A percentile compares a stretch with the other conserved stretches of the same genome.
Evolutionary conservation across 2,797 vertebrate species (phyloP).

Genomic region (Masticophis lateralis): DNA sequence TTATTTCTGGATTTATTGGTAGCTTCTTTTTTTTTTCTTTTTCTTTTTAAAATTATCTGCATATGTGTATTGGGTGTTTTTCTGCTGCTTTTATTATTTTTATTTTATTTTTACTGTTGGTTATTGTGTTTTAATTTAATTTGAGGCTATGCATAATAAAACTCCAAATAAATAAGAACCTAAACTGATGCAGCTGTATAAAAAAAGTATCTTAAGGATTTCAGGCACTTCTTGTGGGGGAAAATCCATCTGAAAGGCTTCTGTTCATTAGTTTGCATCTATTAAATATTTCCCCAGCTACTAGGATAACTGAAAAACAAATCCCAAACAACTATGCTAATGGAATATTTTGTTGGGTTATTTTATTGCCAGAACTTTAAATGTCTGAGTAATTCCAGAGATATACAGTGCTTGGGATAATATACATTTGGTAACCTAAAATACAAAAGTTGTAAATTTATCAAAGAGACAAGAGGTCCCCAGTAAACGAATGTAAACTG

Average conservation of each 20-base stretch:
- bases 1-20: background rate
- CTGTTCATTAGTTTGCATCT: background rate
- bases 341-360: constrained; percentile 21
- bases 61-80: background rate
- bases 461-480: constrained; percentile 62
- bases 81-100: background rate
- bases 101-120: background rate
- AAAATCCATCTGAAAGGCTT: background rate
- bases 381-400: constrained; percentile 19
- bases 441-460: constrained; percentile 69
- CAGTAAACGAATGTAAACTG: constrained; percentile 73
- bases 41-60: background rate
- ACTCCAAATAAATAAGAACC: background rate
- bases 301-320: background rate
- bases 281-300: background rate
- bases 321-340: background rate
- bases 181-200: background rate
- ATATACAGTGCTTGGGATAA: constrained; percentile 66
- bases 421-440: constrained; percentile 56
- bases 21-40: background rate
- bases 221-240: background rate
- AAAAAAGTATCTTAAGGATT: background rate
- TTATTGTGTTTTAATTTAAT: background rate
- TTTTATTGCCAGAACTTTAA: constrained; percentile 50
- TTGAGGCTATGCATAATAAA: background rate